Conservation (phyloP, 2,888 invertebrate species). For the Apamea anceps region DNA sequence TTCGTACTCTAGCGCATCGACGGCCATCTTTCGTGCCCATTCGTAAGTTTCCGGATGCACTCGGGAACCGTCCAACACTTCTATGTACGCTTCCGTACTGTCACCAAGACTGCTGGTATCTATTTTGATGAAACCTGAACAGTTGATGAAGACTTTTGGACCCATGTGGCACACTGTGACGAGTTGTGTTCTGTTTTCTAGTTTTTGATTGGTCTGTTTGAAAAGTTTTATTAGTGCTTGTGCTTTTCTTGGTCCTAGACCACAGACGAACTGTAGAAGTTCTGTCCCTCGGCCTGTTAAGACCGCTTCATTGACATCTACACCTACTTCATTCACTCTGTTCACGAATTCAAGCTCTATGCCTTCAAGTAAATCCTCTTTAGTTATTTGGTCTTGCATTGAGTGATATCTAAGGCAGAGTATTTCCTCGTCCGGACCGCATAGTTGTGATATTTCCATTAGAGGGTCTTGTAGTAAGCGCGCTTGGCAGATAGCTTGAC, state of each 20-base stretch:
- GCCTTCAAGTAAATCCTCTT: conserved; percentile 96
- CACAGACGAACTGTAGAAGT: conserved; percentile 98
- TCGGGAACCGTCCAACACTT: conserved; percentile 98
- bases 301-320: conserved; percentile 98
- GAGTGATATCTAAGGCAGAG: conserved; percentile 98
- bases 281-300: conserved; percentile 96
- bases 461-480: conserved; percentile 98
- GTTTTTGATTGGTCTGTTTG: conserved; percentile 96
- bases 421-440: conserved; percentile 99
- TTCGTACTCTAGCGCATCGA: conserved; percentile 99
- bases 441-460: conserved; percentile 98
- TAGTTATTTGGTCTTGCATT: conserved; percentile 94
- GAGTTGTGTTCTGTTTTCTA: conserved; percentile 98
- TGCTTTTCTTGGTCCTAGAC: conserved; percentile 98
- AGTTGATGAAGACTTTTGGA: conserved; percentile 99
- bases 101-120: conserved; percentile 99
- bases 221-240: conserved; percentile 95
- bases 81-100: conserved; percentile 98
- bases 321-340: conserved; percentile 99
- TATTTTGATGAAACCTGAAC: conserved; percentile 99
- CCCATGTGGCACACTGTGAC: conserved; percentile 99
- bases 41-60: conserved; percentile 99
- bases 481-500: conserved; percentile 98
- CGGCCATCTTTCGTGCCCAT: conserved; percentile 99
- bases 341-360: conserved; percentile 97